These are phyloP conservation scores for Pandemis heparana DNA, from an alignment of 2,888 invertebrate genomes.

Conservation along the genomic window DNA sequence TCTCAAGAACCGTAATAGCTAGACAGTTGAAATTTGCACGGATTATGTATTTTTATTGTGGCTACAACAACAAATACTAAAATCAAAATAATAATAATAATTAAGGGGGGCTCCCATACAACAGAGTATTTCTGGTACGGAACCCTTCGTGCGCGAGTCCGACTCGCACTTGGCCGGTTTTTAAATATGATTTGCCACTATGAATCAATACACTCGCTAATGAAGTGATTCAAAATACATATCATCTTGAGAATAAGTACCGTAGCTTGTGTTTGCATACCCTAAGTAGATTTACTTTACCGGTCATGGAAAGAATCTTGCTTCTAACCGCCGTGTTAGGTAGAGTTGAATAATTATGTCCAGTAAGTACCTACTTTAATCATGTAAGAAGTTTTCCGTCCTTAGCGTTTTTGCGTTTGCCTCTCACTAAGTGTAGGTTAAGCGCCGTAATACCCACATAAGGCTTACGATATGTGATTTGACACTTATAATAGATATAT, in stretches of 20 bases:
- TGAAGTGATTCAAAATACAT: neutral
- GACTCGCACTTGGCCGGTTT: no score
- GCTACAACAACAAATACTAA: no score
- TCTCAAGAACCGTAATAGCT: no score
- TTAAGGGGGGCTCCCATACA: no score
- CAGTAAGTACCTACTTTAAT: constrained; percentile 9
- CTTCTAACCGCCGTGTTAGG: constrained; percentile 31
- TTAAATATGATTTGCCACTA: neutral
- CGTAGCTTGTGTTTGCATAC: neutral
- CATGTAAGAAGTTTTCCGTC: constrained; percentile 45
- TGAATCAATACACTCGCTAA: neutral
- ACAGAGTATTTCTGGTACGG: no score
- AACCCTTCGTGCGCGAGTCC: no score
- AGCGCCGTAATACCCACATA: neutral
- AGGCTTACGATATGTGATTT: constrained; percentile 17
- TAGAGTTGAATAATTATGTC: constrained; percentile 27
- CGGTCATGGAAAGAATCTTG: constrained; percentile 17
- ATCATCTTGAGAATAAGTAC: constrained; percentile 13
- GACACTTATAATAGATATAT: constrained; percentile 17
- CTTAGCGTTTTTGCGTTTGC: constrained; percentile 49
- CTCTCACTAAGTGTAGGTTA: constrained; percentile 49
- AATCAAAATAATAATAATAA: no score
- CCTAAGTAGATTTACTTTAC: neutral
- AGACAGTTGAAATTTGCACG: no score
- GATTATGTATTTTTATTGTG: no score